Base-by-base conservation (phyloP, 2,113 vertebrate species). In the Chamaetylas fuelleborni region DNA sequence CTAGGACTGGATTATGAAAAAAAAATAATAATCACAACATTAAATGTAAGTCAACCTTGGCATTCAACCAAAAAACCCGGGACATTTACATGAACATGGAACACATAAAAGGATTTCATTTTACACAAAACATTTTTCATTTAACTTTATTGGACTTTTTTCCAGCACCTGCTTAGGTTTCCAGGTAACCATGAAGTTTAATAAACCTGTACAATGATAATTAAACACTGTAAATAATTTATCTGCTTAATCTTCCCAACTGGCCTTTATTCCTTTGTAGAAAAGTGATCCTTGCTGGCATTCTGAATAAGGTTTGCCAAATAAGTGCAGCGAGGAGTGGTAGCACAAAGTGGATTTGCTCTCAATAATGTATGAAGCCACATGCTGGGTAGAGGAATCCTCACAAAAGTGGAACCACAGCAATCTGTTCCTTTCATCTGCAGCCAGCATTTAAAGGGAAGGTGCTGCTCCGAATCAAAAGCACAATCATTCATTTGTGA, bases 401-500 rank as follows among this genome's bases (percentile, higher is more conserved):
- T 97, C 95, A 96, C 97, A 96, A 97, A 97, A 98, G 98, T 96
- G 60, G 90, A 94, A 97, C 97, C 96, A 81, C 83, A 61, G 97
- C 97, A 97, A 97, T 96, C 97, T 96, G 97, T 80, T 92, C 97
- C 97, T 98, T 98, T 98, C 98, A 97, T 98, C 98, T 95, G 95
- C 96, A 95, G 98, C 96, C 85, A 94, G 94, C 92, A 67, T 91
- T 90, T 82, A 89, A 88, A 95, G 97, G 12, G 48, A 88, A 97
- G 97, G 97, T 97, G 96, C 98, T 98, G 98, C 98, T 98, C 98
- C 95, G 85, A 95, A 95, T 92, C 96, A 92, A 97, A 91, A 97
- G 97, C 97, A 98, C 98, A 98, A 98, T 97, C 96, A 95, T 57
- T 98, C 97, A 96, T 98, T 98, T 98, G 98, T 98, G 98, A 96